phyloP scores from a whole-genome alignment of 2,888 invertebrate species.

The Melanophora roralis region DNA sequence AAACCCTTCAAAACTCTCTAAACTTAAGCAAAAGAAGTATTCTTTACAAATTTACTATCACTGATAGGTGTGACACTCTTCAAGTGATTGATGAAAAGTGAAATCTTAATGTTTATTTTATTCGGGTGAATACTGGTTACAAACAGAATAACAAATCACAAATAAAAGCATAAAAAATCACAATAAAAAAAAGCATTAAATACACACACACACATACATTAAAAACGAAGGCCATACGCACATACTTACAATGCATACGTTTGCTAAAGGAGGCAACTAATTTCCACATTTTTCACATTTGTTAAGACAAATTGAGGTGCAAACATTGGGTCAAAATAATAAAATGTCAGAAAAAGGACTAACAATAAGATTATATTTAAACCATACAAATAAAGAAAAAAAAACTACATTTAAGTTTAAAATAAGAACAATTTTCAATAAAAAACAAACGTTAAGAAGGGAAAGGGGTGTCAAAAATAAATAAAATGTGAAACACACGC shows the following conservation, averaged over 20 bases:
- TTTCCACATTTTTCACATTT: conserved; percentile 77
- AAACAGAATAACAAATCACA: conserved; percentile 28
- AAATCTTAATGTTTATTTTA: conserved; percentile 58
- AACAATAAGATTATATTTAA: conserved; percentile 63
- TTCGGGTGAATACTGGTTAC: conserved; percentile 22
- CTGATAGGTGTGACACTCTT: conserved; percentile 75
- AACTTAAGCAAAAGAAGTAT: neutral
- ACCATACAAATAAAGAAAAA: conserved; percentile 66
- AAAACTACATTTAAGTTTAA: conserved; percentile 47
- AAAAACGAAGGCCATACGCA: too few relatives aligned
- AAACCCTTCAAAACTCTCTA: conserved; percentile 25
- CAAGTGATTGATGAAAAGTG: conserved; percentile 74
- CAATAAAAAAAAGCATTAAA: conserved; percentile 57
- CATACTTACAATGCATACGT: neutral
- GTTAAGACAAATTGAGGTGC: conserved; percentile 77
- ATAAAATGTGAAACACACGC: conserved; percentile 48
- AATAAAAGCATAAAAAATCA: conserved; percentile 48
- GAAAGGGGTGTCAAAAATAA: conserved; percentile 56
- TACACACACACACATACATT: conserved; percentile 15
- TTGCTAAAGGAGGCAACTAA: conserved; percentile 67
- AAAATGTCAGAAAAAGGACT: conserved; percentile 65
- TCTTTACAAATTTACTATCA: conserved; percentile 51
- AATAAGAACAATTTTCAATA: conserved; percentile 22
- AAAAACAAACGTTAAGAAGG: conserved; percentile 32
- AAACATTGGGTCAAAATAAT: conserved; percentile 76